These are phyloP conservation scores for Maniola jurtina DNA, from an alignment of 1,140 invertebrate species.

Conservation along the genomic window DNA sequence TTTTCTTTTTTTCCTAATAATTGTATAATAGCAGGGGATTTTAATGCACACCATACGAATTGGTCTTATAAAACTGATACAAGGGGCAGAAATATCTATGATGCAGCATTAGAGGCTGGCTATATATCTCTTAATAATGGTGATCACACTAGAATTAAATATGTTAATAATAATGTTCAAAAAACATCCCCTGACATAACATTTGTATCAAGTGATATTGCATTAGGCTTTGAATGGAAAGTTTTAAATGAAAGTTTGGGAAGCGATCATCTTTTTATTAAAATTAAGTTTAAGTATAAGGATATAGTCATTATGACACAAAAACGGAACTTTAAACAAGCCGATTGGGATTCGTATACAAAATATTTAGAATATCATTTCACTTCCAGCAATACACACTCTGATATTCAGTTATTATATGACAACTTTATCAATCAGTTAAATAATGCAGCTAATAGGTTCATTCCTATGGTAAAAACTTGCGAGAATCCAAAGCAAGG, in stretches of 20 bases:
- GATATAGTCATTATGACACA: neutral
- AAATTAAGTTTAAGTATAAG: slow-evolving; percentile 15
- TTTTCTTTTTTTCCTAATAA: slow-evolving; percentile 18
- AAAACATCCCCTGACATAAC: slow-evolving; percentile 32
- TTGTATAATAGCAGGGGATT: slow-evolving; percentile 23
- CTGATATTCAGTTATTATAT: slow-evolving; percentile 28
- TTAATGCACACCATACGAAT: slow-evolving; percentile 26
- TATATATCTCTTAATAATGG: slow-evolving; percentile 24
- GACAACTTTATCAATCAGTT: slow-evolving; percentile 32
- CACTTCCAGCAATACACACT: neutral
- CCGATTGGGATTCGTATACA: slow-evolving; percentile 28
- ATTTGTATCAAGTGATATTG: slow-evolving; percentile 26
- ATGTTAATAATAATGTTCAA: slow-evolving; percentile 26
- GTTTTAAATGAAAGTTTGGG: slow-evolving; percentile 33
- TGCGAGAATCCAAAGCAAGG: slow-evolving; percentile 24
- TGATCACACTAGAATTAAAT: slow-evolving; percentile 21
- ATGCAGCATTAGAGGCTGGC: slow-evolving; percentile 11
- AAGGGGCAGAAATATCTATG: slow-evolving; percentile 16
- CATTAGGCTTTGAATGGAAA: slow-evolving; percentile 29
- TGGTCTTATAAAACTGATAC: slow-evolving; percentile 20
- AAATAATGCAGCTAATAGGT: slow-evolving; percentile 23
- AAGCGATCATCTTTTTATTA: slow-evolving; percentile 41
- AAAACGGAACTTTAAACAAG: slow-evolving; percentile 35
- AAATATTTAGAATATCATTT: slow-evolving; percentile 13
- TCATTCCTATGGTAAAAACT: slow-evolving; percentile 32